These are phyloP conservation scores for Bovichtus variegatus DNA, from an alignment of 2,797 vertebrate genomes.

Conservation along the genomic window DNA sequence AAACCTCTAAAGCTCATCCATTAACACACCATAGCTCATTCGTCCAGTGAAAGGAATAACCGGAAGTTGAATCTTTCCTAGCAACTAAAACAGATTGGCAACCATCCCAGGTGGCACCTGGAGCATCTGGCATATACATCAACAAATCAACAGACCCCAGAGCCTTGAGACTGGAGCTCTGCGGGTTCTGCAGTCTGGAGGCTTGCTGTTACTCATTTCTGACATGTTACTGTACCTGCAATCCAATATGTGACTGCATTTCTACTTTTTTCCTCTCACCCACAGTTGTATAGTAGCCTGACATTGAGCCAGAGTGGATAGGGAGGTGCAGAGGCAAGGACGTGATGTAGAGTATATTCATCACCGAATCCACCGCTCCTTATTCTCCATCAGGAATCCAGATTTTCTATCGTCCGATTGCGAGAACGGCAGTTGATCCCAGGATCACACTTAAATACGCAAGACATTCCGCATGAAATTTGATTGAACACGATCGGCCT, in stretches of 20 bases:
- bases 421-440: constrained; percentile 40
- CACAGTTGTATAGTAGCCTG: constrained; percentile 25
- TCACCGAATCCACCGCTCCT: constrained; percentile 41
- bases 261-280: neutral
- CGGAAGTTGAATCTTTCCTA: constrained; percentile 1
- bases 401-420: constrained; percentile 28
- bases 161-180: constrained; percentile 39
- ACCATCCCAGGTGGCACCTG: constrained; percentile 34
- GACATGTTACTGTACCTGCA: constrained; percentile 11
- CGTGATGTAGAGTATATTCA: constrained; percentile 44
- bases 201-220: constrained; percentile 43
- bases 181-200: constrained; percentile 31
- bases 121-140: constrained; percentile 52
- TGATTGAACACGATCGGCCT: constrained; percentile 19
- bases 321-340: constrained; percentile 33
- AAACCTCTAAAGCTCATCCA: too few species aligned
- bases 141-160: constrained; percentile 42
- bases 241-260: constrained; percentile 18
- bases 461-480: constrained; percentile 21
- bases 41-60: neutral
- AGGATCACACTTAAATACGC: constrained; percentile 13
- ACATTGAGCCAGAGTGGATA: constrained; percentile 34
- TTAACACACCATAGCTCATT: too few species aligned
- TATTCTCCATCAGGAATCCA: constrained; percentile 28
- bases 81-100: constrained; percentile 29